Base-by-base conservation (phyloP, 2,888 invertebrate genomes). In the Thecocarcelia acutangulata region DNA sequence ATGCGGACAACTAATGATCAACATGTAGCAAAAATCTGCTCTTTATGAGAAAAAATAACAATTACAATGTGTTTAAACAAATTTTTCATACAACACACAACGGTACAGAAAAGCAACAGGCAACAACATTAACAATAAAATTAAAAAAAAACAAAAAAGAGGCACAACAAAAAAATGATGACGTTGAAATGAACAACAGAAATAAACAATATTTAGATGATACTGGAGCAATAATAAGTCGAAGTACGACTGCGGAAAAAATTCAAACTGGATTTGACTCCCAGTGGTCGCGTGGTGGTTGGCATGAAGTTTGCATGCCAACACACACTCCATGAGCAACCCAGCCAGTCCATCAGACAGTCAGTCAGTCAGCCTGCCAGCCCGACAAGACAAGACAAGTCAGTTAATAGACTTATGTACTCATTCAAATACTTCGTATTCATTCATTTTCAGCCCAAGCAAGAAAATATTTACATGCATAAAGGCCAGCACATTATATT, bases 281-380 rank as follows among this genome's bases (percentile, higher is more conserved):
- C 85, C 85, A 85, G 84, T 84, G 79, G 84, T 84, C 85, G 85
- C 85, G 85, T 84, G 84, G 82, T 84, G 80, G 61, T 79, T 58
- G 70, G 64, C 77, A 63, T 77, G 69, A 74, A 64, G 73, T 77
- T 78, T 77, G 63, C 78, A 78, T 80, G 75, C 75, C 68, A 74
- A 66, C 74, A 79, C 52, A 79, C 77, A 69, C 72, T 74, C 74
- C 52, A 68, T 61, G 52, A 61, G 15, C 68, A 52, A 21, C 68
- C 59, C 59, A 76, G 68, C 37, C 52, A 28, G 46, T 44, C 69
- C 52, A 40, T 66, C 61, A n/a, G n/a, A n/a, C n/a, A n/a, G n/a
- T n/a, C n/a, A n/a, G n/a, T n/a, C n/a, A n/a, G n/a, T n/a, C n/a
- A n/a, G n/a, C n/a, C n/a, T n/a, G n/a, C n/a, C n/a, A n/a, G n/a